Percentiles rank a stretch among this genome's conserved stretches.
Evolutionary conservation across 1,140 invertebrate species (phyloP).

Genomic region (Drosophila sp.): DNA sequence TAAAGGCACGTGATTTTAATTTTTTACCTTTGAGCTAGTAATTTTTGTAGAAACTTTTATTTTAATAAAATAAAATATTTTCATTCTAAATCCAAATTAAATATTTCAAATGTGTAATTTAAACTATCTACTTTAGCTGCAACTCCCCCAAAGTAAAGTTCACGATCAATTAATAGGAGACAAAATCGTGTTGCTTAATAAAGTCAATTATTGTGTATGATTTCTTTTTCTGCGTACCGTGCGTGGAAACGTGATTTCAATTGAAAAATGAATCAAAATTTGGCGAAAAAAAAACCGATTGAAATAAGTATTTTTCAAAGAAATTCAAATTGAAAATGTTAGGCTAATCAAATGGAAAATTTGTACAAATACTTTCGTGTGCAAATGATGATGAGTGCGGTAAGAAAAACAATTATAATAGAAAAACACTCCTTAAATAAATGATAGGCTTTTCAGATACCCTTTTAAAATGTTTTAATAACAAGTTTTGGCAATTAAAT

Average conservation of each 20-base stretch:
- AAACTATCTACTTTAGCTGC: too few relatives aligned
- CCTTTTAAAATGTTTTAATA: neutral
- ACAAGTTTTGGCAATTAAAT: too few relatives aligned
- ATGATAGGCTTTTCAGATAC: neutral
- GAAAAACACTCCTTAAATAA: constrained; percentile 29
- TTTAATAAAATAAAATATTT: too few relatives aligned
- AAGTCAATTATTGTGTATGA: neutral
- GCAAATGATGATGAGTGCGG: constrained; percentile 23
- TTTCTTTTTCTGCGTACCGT: neutral
- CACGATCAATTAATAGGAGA: too few relatives aligned
- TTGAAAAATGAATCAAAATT: constrained; percentile 12
- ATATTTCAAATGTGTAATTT: too few relatives aligned
- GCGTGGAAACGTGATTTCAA: neutral
- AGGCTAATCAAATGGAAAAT: constrained; percentile 53
- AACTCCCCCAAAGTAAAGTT: neutral
- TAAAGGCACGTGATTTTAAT: too few relatives aligned
- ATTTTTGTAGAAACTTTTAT: too few relatives aligned
- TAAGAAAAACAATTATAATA: constrained; percentile 53
- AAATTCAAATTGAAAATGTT: constrained; percentile 2
- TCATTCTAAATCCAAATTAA: too few relatives aligned
- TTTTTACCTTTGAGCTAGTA: too few relatives aligned
- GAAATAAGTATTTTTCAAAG: constrained; percentile 14
- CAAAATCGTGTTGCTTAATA: neutral
- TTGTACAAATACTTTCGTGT: constrained; percentile 45
- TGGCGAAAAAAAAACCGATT: neutral